Evolutionary conservation across 2,888 invertebrate species (phyloP).

Genomic region (Oscheius sp.): DNA sequence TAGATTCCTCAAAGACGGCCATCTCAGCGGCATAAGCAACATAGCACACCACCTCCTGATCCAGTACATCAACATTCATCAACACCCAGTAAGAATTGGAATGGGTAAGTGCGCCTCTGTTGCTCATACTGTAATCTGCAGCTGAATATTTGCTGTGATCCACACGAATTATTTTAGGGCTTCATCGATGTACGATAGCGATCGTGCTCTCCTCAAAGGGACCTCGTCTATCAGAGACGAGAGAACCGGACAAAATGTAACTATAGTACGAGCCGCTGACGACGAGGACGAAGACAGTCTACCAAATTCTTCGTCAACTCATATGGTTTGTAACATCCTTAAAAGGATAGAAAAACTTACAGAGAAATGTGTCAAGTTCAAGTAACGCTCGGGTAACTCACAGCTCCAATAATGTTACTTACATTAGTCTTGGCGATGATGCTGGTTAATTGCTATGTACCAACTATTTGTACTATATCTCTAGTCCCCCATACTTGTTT

Average conservation of each 20-base stretch:
- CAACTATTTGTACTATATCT: background rate
- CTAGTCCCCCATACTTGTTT: background rate
- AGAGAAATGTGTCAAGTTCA: background rate
- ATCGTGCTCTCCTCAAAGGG: constrained; percentile 25
- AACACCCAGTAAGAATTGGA: constrained; percentile 25
- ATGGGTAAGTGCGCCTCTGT: constrained; percentile 21
- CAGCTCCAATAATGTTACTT: constrained; percentile 28
- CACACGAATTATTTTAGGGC: background rate
- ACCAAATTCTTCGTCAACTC: background rate
- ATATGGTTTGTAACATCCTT: background rate
- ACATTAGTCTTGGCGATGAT: constrained; percentile 30
- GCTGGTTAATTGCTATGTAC: background rate
- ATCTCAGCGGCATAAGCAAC: constrained; percentile 8
- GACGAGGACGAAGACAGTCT: constrained; percentile 19
- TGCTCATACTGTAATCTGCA: background rate
- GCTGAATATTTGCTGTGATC: background rate
- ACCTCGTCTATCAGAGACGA: constrained; percentile 31
- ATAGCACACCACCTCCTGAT: constrained; percentile 17
- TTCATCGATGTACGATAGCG: constrained; percentile 23
- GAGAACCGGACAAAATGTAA: constrained; percentile 25
- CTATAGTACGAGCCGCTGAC: constrained; percentile 25
- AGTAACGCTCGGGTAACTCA: constrained; percentile 17
- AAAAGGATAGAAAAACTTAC: background rate
- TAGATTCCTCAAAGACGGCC: constrained; percentile 20
- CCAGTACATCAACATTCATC: background rate